Evolutionary conservation across 2,888 invertebrate species (phyloP), one percentile per base, ranked within the genome.

Genomic region (Eristalis pertinax): DNA sequence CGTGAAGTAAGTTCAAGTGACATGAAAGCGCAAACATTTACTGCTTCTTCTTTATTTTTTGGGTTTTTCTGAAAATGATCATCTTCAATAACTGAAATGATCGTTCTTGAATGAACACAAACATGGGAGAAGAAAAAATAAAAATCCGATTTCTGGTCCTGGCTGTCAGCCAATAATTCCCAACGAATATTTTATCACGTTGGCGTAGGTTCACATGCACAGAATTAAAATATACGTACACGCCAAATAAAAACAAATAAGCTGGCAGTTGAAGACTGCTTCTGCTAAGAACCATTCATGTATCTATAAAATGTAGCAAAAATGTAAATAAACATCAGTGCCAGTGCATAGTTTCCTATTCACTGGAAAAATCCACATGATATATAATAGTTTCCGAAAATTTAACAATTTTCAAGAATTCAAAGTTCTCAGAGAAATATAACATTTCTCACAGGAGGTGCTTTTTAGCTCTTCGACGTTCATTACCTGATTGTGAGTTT

Each of bases 51-150:
- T 50, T 56, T 77, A 70, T 63, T 35, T 78, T 65, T 74, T 8
- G 32, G 32, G 8, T 86, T 70, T 69, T 69, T 74, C 63, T 82
- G 5, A 29, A 26, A 13, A 26, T 26, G 24, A 24, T 72, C 67
- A 82, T 78, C 74, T 83, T 82, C 74, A 79, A 78, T 79, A 83
- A 82, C 72, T 79, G 62, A 72, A 82, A 86, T 67, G 74, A 82
- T 86, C 70, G 75, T 72, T 82, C 75, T 79, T 86, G 82, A 82
- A 75, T 75, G 7, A 19, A 19, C 78, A 82, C 62, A 82, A 74
- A 77, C 62, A 69, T 24, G 62, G 41, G 64, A 68, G 35, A 77
- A 62, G 69, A 62, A 56, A 35, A 82, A 60, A 56, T 43, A 79
- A 63, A 62, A 67, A 35, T 29, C 8, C 43, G 50, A 67, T 60